Base-by-base conservation (phyloP, 1,140 invertebrate species). In the Drosophila navojoa region DNA sequence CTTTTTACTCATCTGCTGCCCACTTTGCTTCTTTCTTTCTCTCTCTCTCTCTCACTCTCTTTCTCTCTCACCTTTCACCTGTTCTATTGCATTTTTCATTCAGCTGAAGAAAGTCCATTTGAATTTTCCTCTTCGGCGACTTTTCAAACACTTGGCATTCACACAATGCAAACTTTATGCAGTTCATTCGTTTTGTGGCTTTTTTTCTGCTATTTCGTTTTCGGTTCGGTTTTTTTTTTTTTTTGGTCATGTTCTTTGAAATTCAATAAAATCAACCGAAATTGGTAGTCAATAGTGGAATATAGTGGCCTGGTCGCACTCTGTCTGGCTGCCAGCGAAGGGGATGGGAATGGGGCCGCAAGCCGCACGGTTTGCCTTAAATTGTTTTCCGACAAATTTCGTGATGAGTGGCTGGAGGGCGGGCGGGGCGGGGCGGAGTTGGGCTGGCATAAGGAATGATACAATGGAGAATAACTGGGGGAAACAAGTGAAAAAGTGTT, bases 321-420 rank as follows among this genome's bases (percentile, higher is more conserved):
- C 15, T 47, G 58, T 13, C 15, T 38, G 16, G 5, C 44, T 16
- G 40, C 11, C 32, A 10, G 6, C 32, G 6, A 25, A 5, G 0
- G 19, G 4, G 40, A 5, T 10, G 42, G 42, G 42, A 66, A 58
- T 32, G 25, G 57, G 27, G 42, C n/a, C 42, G 16, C 19, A 25
- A 66, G 59, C 71, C 71, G 45, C 71, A 75, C 19, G 57, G 79
- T 57, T 77, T 86, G 79, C 76, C 76, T 87, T 82, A 89, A 89
- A 87, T 89, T 87, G 72, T 89, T 82, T 86, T 81, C 76, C 82
- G 66, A 81, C 79, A 63, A 86, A 87, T 79, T 78, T 66, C 64
- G 66, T 59, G 75, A 60, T 69, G 66, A 61, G 70, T 68, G 67
- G 22, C 2, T 9, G 11, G 42, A 1, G 9, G 32, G 10, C 11